phyloP scores from a whole-genome alignment of 2,888 invertebrate species.

The Uloborus plumipes region DNA sequence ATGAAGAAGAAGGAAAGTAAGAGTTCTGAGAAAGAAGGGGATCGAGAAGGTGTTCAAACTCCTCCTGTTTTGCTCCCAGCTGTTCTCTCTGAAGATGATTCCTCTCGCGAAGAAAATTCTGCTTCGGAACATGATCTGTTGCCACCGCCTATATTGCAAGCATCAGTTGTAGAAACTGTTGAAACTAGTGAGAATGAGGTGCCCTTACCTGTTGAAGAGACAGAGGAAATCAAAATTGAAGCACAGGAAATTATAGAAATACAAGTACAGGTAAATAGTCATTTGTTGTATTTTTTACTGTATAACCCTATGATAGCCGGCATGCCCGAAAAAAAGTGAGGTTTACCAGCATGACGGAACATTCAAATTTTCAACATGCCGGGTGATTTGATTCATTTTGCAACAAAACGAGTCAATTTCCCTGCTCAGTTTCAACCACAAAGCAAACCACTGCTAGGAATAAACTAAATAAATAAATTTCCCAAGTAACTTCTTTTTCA shows the following conservation, averaged over 20 bases:
- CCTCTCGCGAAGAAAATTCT: conserved; percentile 31
- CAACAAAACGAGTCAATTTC: too few species aligned
- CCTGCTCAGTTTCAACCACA: too few species aligned
- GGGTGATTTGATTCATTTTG: too few species aligned
- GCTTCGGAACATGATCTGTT: conserved; percentile 48
- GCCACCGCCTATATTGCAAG: conserved; percentile 58
- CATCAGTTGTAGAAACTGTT: conserved; percentile 35
- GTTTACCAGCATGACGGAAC: too few species aligned
- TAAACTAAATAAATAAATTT: too few species aligned
- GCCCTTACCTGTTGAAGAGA: conserved; percentile 2
- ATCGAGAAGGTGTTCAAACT: conserved; percentile 36
- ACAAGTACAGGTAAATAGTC: not conserved
- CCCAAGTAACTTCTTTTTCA: too few species aligned
- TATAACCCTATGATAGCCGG: too few species aligned
- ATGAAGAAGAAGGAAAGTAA: conserved; percentile 50
- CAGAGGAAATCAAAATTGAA: not conserved
- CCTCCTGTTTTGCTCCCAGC: conserved; percentile 59
- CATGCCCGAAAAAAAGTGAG: too few species aligned
- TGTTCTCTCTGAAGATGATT: conserved; percentile 42
- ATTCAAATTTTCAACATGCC: too few species aligned
- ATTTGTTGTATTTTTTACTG: not conserved
- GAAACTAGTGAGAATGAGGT: conserved; percentile 12
- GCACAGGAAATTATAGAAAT: not conserved
- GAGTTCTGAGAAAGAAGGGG: conserved; percentile 41
- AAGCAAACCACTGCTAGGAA: too few species aligned